Conservation (phyloP, 2,113 vertebrate genomes). For the Riparia riparia region DNA sequence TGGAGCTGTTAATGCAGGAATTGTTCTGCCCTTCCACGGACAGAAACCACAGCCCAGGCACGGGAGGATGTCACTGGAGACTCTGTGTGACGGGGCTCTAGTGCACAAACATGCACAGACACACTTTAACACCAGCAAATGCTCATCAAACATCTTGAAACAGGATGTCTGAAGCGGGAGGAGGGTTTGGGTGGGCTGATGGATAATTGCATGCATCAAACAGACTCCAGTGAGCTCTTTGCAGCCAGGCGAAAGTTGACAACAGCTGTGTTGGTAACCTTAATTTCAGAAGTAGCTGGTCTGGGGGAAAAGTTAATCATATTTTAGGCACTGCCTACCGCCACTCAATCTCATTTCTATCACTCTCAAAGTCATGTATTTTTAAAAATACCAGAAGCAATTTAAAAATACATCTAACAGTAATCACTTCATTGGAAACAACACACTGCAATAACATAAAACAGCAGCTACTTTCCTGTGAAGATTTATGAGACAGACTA, state of each 20-base stretch:
- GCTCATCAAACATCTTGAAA: background rate
- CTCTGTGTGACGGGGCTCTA: background rate
- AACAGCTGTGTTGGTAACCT: conserved; percentile 38
- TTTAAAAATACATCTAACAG: conserved; percentile 60
- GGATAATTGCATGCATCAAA: background rate
- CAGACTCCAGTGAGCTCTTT: conserved; percentile 2
- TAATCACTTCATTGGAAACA: conserved; percentile 56
- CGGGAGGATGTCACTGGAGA: background rate
- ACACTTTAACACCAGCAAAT: background rate
- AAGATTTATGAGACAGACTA: conserved; percentile 65
- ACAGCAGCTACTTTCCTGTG: conserved; percentile 56
- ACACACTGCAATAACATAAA: conserved; percentile 67
- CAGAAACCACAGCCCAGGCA: conserved; percentile 39
- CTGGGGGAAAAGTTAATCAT: conserved; percentile 64
- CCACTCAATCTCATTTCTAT: conserved; percentile 50
- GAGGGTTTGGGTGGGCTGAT: background rate
- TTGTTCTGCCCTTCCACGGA: conserved; percentile 19
- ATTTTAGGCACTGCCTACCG: conserved; percentile 10
- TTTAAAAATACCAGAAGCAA: conserved; percentile 70
- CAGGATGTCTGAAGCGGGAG: background rate
- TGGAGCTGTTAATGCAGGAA: background rate
- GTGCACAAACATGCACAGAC: background rate
- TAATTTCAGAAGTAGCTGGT: conserved; percentile 64
- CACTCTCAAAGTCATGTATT: conserved; percentile 56
- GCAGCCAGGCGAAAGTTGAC: conserved; percentile 33